A percentile compares a stretch with the other conserved stretches of the same genome.
phyloP scores from a whole-genome alignment of 2,797 vertebrate species.

The Protonibea diacanthus region DNA sequence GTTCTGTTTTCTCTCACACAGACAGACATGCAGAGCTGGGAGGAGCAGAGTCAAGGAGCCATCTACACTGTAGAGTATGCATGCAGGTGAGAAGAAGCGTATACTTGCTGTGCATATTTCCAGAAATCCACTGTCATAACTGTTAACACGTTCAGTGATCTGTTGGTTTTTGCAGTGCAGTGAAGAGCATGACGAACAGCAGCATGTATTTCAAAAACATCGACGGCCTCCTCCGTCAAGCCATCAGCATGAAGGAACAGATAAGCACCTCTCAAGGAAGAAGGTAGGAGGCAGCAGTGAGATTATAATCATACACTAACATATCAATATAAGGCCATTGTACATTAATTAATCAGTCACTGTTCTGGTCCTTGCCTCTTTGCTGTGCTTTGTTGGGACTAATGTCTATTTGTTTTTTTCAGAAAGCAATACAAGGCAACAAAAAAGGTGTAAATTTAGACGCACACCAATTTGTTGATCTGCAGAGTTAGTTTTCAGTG shows the following conservation, averaged over 20 bases:
- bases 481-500: not conserved
- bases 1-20: slow-evolving; percentile 61
- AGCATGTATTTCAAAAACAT: slow-evolving; percentile 95
- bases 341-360: not conserved
- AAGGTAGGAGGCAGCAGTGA: slow-evolving; percentile 86
- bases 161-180: slow-evolving; percentile 85
- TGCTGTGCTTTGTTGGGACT: not conserved
- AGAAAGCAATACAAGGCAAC: not conserved
- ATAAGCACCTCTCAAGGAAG: slow-evolving; percentile 89
- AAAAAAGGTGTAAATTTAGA: not conserved
- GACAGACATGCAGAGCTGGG: slow-evolving; percentile 99
- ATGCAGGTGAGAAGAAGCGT: slow-evolving; percentile 88
- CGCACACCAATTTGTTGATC: not conserved
- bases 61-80: slow-evolving; percentile 97
- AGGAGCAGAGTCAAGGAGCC: slow-evolving; percentile 98
- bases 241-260: slow-evolving; percentile 92
- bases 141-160: not conserved
- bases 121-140: not conserved
- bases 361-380: not conserved
- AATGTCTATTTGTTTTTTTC: not conserved
- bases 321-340: not conserved
- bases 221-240: slow-evolving; percentile 91
- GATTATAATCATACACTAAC: not conserved
- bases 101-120: not conserved
- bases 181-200: slow-evolving; percentile 96